Conservation (phyloP, 2,888 invertebrate species). For the Lathronympha strigana region DNA sequence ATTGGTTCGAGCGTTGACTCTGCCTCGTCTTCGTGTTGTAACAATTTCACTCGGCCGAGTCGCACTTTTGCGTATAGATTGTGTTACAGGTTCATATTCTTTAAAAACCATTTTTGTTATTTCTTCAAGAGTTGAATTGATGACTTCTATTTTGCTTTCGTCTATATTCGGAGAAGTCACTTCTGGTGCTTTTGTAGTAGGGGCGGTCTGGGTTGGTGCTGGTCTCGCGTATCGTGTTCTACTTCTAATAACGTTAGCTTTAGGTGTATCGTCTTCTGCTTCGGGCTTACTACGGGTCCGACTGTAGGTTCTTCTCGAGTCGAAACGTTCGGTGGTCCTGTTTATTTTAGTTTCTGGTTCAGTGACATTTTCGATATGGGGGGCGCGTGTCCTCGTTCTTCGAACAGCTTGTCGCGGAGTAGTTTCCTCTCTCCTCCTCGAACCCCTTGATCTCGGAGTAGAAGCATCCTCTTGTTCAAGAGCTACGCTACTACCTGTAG, state of each 20-base stretch:
- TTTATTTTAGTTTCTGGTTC: constrained; percentile 53
- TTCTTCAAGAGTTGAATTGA: constrained; percentile 61
- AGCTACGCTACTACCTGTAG: constrained; percentile 54
- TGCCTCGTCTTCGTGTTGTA: constrained; percentile 57
- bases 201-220: constrained; percentile 44
- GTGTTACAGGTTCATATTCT: constrained; percentile 54
- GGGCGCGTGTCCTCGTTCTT: constrained; percentile 62
- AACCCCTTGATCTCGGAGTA: constrained; percentile 63
- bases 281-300: constrained; percentile 66
- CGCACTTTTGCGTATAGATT: constrained; percentile 65
- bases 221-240: constrained; percentile 56
- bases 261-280: constrained; percentile 55
- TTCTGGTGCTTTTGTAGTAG: constrained; percentile 54
- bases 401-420: constrained; percentile 55
- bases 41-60: constrained; percentile 58
- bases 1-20: constrained; percentile 62
- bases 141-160: constrained; percentile 64
- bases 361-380: constrained; percentile 48
- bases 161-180: constrained; percentile 56
- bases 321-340: constrained; percentile 68
- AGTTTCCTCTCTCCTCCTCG: constrained; percentile 64
- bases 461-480: constrained; percentile 58
- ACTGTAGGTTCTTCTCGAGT: constrained; percentile 67
- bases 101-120: constrained; percentile 58
- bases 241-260: constrained; percentile 57